Evolutionary conservation across 2,888 invertebrate genomes (phyloP), one percentile per base, ranked within the genome.

Genomic region (Chloromyia formosa): DNA sequence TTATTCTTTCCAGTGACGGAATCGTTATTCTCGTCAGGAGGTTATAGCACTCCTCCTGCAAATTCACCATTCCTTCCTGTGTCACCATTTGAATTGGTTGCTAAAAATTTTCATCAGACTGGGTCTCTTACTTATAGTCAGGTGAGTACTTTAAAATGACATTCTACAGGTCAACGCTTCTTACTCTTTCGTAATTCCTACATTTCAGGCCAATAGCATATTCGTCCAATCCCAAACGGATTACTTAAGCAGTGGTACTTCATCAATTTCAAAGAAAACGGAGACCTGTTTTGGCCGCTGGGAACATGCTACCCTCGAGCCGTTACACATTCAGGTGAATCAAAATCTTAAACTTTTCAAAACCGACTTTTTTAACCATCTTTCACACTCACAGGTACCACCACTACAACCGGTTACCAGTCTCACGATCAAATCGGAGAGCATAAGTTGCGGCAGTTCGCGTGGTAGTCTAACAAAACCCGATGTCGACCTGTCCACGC

Each of bases 161-260:
- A 42, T 42, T 42, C 12, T 42, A 42, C 12, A 5, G 5, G 5
- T 42, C 5, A 12, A 42, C 5, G 42, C 5, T 42, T 12, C 45
- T 49, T 73, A 27, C 35, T 56, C 18, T 2, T 53, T 27, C 10
- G 5, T 62, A 62, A 49, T 22, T 42, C 42, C 5, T 12, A 42
- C 20, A 14, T 45, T 71, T 20, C 74, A 79, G 79, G 80, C 79
- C 56, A 80, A 80, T 53, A 78, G 80, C 74, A 78, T 80, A 64
- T 80, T 80, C 75, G 77, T 80, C 12, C 79, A 79, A 75, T 79
- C 79, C 23, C 80, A 80, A 53, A 80, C 80, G 12, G 78, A 80
- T 74, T 79, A 77, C 74, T 73, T 80, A 22, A 75, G 74, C 60
- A 77, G 76, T 40, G 78, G 77, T n/a, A 75, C 77, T 16, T 77